Evolutionary conservation across 2,888 invertebrate species (phyloP).

Genomic region (Watsonalla binaria): DNA sequence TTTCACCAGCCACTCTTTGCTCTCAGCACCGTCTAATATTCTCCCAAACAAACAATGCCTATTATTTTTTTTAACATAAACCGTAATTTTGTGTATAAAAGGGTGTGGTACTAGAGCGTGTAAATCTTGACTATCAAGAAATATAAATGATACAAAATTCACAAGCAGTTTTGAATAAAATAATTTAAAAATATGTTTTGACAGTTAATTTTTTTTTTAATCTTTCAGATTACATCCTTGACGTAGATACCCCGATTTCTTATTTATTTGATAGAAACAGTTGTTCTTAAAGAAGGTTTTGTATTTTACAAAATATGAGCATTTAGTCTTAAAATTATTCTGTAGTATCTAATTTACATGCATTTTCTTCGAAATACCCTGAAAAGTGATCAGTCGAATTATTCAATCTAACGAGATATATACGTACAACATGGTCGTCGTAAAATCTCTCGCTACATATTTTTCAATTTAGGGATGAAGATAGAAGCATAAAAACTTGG

Average conservation of each 20-base stretch:
- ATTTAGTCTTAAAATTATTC: too few relatives aligned
- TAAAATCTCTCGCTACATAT: not conserved
- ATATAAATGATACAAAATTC: slow-evolving; percentile 12
- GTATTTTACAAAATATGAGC: too few relatives aligned
- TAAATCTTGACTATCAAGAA: not conserved
- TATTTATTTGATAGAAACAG: too few relatives aligned
- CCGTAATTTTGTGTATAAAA: not conserved
- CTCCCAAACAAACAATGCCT: not conserved
- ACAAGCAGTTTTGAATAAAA: slow-evolving; percentile 11
- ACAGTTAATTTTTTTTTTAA: not conserved
- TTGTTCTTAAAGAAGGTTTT: too few relatives aligned
- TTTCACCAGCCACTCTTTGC: not conserved
- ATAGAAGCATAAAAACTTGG: not conserved
- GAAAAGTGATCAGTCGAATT: too few relatives aligned
- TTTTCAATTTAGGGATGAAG: not conserved
- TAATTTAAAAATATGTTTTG: slow-evolving; percentile 1
- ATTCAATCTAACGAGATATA: too few relatives aligned
- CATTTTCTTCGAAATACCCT: too few relatives aligned
- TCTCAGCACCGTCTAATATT: not conserved
- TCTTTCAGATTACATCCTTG: not conserved
- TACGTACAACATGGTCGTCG: too few relatives aligned
- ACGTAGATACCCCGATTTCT: too few relatives aligned
- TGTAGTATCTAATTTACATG: too few relatives aligned
- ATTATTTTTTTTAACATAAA: not conserved
- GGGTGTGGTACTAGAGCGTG: not conserved